Evolutionary conservation across 1,140 invertebrate species (phyloP), one percentile per base, ranked within the genome.

Genomic region (Drosophila bocki): DNA sequence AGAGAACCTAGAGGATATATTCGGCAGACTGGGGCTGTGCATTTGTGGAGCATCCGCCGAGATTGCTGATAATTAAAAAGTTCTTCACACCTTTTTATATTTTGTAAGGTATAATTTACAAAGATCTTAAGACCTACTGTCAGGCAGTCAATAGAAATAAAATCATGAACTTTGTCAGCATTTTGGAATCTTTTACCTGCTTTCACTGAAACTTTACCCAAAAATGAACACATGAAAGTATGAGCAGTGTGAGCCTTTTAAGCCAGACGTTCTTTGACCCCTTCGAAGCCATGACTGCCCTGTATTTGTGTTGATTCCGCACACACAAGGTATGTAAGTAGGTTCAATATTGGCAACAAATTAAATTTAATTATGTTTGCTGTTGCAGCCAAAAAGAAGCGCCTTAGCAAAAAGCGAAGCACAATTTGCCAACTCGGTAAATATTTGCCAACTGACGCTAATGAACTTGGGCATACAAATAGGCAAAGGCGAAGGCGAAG

Each of bases 281-380:
- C 37, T 68, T 67, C 9, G 13, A 3, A 15, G 11, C 33, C 11
- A 3, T 22, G 57, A 22, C 39, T 60, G 32, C 32, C 26, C 33
- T n/a, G 17, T 59, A 41, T 65, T 62, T 45, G 59, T 65, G 33
- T 65, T 65, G 62, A 65, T 62, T 65, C 56, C 45, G 19, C 33
- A 62, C 51, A 70, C 51, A 63, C 53, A 42, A 26, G 32, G 51
- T 54, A 54, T 26, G 70, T 57, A 59, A 74, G 68, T 57, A 60
- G 54, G 39, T 69, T 87, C 84, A 71, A 87, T 83, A 87, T 87
- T 87, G 80, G 84, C 84, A 80, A 67, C 61, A 88, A 88, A 87
- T 88, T 88, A 87, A 87, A 88, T 88, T 80, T 83, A 87, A 87
- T 88, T 80, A 87, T 87, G 80, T 88, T 87, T 87, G 80, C 74